phyloP scores from a whole-genome alignment of 2,888 invertebrate genomes.

The Xestoiulus laeticollis region DNA sequence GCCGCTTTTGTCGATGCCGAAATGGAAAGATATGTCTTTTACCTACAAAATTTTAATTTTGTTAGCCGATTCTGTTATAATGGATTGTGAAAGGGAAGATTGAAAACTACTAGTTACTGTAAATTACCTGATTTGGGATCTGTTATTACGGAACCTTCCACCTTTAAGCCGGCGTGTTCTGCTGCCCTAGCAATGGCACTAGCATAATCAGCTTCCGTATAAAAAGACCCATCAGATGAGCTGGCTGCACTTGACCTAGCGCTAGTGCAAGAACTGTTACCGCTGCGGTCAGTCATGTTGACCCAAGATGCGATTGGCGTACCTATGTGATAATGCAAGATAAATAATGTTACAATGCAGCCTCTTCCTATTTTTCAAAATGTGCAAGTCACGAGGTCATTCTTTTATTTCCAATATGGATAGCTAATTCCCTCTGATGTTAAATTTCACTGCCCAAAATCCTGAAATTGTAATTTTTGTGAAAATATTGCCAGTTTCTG shows the following conservation, averaged over 20 bases:
- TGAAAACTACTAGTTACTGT: not conserved
- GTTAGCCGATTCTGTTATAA: not conserved
- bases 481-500: too few species aligned
- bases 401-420: too few species aligned
- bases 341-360: too few species aligned
- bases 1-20: slow-evolving; percentile 56
- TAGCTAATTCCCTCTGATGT: too few species aligned
- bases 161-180: slow-evolving; percentile 64
- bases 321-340: slow-evolving; percentile 56
- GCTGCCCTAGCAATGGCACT: slow-evolving; percentile 65
- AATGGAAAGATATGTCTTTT: slow-evolving; percentile 55
- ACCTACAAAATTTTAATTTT: slow-evolving; percentile 36
- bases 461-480: too few species aligned
- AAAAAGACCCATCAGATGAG: slow-evolving; percentile 64
- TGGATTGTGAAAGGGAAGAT: not conserved
- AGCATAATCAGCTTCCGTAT: slow-evolving; percentile 65
- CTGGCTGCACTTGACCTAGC: slow-evolving; percentile 63
- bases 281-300: slow-evolving; percentile 61
- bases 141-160: slow-evolving; percentile 60
- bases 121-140: slow-evolving; percentile 54
- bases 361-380: too few species aligned
- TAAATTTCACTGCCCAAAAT: too few species aligned
- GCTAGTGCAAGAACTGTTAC: slow-evolving; percentile 61
- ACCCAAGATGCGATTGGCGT: slow-evolving; percentile 60
- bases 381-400: too few species aligned